Conservation (phyloP, 2,888 invertebrate species). For the Melikaiella ostensackeni region DNA sequence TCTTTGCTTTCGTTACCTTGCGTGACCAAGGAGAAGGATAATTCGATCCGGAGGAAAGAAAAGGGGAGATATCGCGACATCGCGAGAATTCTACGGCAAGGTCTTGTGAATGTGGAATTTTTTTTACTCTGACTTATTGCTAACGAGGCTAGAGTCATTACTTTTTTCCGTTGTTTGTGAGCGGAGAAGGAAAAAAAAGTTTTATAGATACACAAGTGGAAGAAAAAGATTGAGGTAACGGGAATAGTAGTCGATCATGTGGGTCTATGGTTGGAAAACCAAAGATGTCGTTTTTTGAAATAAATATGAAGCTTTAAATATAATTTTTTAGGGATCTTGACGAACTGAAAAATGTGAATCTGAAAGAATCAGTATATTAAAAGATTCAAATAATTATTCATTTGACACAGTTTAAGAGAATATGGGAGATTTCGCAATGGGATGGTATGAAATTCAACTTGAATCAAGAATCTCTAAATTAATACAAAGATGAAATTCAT, state of each 20-base stretch:
- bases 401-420: too few relatives aligned
- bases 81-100: conserved; percentile 16
- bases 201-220: background rate
- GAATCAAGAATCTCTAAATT: too few relatives aligned
- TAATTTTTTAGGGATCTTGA: too few relatives aligned
- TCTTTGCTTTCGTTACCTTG: background rate
- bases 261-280: background rate
- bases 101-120: conserved; percentile 17
- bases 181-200: background rate
- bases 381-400: too few relatives aligned
- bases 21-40: conserved; percentile 10
- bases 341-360: too few relatives aligned
- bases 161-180: conserved; percentile 15
- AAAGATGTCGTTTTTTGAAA: background rate
- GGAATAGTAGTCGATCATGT: background rate
- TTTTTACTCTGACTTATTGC: conserved; percentile 27
- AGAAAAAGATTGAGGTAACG: background rate
- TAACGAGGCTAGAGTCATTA: conserved; percentile 30
- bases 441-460: too few relatives aligned
- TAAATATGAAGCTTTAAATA: too few relatives aligned
- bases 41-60: background rate
- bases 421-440: too few relatives aligned
- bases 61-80: conserved; percentile 10
- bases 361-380: too few relatives aligned
- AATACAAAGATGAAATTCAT: too few relatives aligned